Base-by-base conservation (phyloP, 2,888 invertebrate species). In the Trissolcus japonicus region DNA sequence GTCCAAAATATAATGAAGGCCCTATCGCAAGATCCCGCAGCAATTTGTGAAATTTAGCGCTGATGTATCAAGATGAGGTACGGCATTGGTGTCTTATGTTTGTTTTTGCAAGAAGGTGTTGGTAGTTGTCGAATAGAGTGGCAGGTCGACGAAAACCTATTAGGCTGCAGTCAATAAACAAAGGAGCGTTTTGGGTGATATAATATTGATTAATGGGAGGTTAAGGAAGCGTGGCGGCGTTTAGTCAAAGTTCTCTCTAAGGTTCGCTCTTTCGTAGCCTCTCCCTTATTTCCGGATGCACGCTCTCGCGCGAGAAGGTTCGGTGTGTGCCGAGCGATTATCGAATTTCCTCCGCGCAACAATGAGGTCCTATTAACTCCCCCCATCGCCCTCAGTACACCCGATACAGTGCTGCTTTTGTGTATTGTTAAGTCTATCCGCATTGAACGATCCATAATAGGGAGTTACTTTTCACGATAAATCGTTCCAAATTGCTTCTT, bases 131-230 rank as follows among this genome's bases (percentile, higher is more conserved):
- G 80, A 73, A 68, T 76, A 71, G 80, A 81, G 80, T 80, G 82
- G 77, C 82, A 81, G 82, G 79, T 79, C 83, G 82, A 80, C 83
- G 87, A 87, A 87, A 88, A 88, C 86, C 87, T 88, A 88, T 88
- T 88, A 88, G 87, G 83, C 84, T 80, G 82, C 84, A 88, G 87
- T 87, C 87, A 86, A 89, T 89, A 89, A 89, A 89, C 89, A 89
- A 89, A 89, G 88, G 88, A 88, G 86, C 87, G 82, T 88, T 88
- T 87, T 87, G 84, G 87, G 85, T 86, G 88, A 88, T 89, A 88
- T 89, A 89, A 89, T 89, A 89, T 89, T 89, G 89, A 89, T 89
- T 89, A 89, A 89, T 89, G 87, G 87, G 85, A 88, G 88, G 87
- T 88, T 88, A 89, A 88, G 89, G 89, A 89, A 89, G 89, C 89